Conservation (phyloP, 2,888 invertebrate genomes). For the Branchipolynoe longqiensis region DNA sequence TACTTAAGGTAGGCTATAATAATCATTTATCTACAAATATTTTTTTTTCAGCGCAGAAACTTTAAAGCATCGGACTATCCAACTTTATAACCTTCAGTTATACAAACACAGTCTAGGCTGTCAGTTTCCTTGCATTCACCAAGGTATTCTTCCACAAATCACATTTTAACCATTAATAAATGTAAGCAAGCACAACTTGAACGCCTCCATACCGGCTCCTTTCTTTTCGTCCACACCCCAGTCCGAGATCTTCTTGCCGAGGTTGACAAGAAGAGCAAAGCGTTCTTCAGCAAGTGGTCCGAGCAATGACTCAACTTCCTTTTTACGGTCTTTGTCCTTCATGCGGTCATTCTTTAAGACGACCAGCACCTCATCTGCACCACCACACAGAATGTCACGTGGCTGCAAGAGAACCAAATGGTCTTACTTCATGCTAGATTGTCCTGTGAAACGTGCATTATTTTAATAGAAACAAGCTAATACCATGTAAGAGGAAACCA, state of each 20-base stretch:
- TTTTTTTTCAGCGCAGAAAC: too few species aligned
- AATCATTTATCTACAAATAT: too few species aligned
- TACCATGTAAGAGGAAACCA: too few species aligned
- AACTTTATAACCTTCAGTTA: too few species aligned
- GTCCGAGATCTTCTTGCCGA: constrained; percentile 97
- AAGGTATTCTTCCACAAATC: not conserved
- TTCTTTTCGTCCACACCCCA: constrained; percentile 86
- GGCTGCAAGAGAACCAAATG: too few species aligned
- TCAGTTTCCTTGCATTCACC: not conserved
- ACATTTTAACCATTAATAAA: not conserved
- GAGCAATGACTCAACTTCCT: constrained; percentile 92
- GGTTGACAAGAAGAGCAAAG: constrained; percentile 96
- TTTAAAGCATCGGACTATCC: too few species aligned
- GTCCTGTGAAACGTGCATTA: too few species aligned
- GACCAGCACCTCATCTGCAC: constrained; percentile 98
- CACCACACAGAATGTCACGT: constrained; percentile 97
- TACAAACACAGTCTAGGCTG: too few species aligned
- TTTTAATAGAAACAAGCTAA: too few species aligned
- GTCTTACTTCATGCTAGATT: too few species aligned
- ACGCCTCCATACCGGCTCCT: constrained; percentile 76
- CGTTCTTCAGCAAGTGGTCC: constrained; percentile 92
- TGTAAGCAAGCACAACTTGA: too few species aligned
- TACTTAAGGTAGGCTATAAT: too few species aligned
- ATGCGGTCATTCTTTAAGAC: constrained; percentile 96
- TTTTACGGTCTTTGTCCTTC: constrained; percentile 95